Evolutionary conservation across 2,888 invertebrate genomes (phyloP), one percentile per base, ranked within the genome.

Genomic region (Drosophila nigricruria): DNA sequence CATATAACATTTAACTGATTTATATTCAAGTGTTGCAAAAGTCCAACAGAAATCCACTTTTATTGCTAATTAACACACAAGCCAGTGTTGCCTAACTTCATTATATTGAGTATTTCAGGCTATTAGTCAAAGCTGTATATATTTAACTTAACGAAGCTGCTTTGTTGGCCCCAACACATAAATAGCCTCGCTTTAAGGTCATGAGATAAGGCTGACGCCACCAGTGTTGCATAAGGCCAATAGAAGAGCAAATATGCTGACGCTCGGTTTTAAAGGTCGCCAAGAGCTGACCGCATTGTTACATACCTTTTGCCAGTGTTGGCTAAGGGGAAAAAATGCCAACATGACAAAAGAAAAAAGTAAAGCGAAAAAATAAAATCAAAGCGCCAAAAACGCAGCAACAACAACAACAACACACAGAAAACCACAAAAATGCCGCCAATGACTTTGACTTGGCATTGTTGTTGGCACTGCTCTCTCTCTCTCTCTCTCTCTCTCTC

Each of bases 361-460:
- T 4, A 9, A n/a, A n/a, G 9, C 10, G 36, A 60, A 27, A 57
- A 58, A 64, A 64, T 60, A 40, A 76, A 77, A 77, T 63, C 73
- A 76, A 77, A 77, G 73, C 63, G 58, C 47, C 58, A 63, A 56
- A 63, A 74, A 59, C 54, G 66, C 34, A 30, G 10, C 43, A 43
- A 43, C 25, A 47, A 25, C 38, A 49, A 32, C 20, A 34, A 42
- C 12, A 54, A 58, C 23, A 43, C n/a, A 72, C 52, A 60, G 45
- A 65, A 84, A 86, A 81, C 88, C 83, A 80, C 83, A 84, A 84
- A 84, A 88, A 88, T 88, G 82, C 83, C 81, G 77, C 77, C 86
- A 77, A 77, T 71, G 76, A 70, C 50, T 73, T 77, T 70, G 50
- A 72, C 45, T 58, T 82, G 73, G 36, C 50, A 47, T 60, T 79